Evolutionary conservation across 2,888 invertebrate genomes (phyloP), one percentile per base, ranked within the genome.

Genomic region (Rambutsinella grinnellia): DNA sequence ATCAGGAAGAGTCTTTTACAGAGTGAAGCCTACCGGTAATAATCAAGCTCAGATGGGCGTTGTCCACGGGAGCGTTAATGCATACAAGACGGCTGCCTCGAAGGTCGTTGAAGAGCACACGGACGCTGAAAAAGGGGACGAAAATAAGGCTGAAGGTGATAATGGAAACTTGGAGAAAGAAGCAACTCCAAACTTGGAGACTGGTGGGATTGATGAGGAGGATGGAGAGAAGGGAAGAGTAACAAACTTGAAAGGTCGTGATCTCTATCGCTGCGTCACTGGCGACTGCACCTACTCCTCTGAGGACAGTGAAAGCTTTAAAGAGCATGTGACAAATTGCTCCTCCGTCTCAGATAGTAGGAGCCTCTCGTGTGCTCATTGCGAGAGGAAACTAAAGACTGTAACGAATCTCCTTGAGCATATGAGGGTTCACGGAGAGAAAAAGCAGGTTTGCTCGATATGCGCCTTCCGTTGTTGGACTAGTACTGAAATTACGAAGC

Each of bases 401-500:
- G 58, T 82, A 1, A 79, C 19, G 8, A 87, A 87, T 47, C 86
- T 91, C 21, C 83, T 89, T 13, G 89, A 90, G 5, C 92, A 93
- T 84, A 85, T 92, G 17, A 89, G 88, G 79, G 85, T 86, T 2
- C 93, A 93, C 79, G 90, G 90, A 0, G 85, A 88, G 0, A 88
- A 89, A 80, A 87, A 90, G 10, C 91, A 89, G 78, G 87, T 88
- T 10, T 93, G 93, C 83, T 88, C 89, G 3, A 61, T 91, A 26
- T 93, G 93, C 84, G 85, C 87, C 47, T 85, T 87, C 67, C 86
- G 65, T n/a, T 78, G 76, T 17, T 80, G 80, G 69, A 71, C 80
- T 5, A 68, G 56, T 21, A 67, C 76, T 6, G 83, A 83, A 46
- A 65, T 83, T 3, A 75, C 81, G 0, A 81, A 82, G 24, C 83